These are phyloP conservation scores for Ostrea denselamellosa DNA, from an alignment of 1,140 invertebrate species.

Conservation along the genomic window DNA sequence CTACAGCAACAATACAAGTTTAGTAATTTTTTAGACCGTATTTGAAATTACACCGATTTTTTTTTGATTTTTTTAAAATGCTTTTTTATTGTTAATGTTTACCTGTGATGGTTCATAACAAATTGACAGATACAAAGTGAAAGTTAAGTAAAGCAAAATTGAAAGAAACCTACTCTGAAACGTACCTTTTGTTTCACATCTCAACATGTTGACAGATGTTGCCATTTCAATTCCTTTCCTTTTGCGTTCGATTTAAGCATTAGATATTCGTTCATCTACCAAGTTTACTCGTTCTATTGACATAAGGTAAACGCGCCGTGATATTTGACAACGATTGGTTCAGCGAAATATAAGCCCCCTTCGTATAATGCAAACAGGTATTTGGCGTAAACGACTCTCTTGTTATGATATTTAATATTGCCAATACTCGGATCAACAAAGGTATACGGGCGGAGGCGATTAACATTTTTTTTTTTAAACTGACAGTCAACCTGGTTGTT, in stretches of 20 bases:
- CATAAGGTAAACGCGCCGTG: neutral
- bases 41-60: too few relatives aligned
- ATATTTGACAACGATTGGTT: slow-evolving; percentile 24
- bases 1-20: too few relatives aligned
- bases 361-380: slow-evolving; percentile 17
- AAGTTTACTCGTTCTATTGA: neutral
- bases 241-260: neutral
- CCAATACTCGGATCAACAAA: slow-evolving; percentile 32
- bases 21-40: too few relatives aligned
- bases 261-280: neutral
- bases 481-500: slow-evolving; percentile 2
- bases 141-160: neutral
- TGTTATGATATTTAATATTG: slow-evolving; percentile 37
- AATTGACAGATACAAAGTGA: neutral
- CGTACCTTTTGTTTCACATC: neutral
- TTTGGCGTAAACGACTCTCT: neutral
- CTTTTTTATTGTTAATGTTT: neutral
- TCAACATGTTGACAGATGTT: neutral
- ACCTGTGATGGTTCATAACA: neutral
- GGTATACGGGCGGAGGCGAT: neutral
- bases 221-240: slow-evolving; percentile 3
- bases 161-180: neutral
- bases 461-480: neutral
- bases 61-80: too few relatives aligned
- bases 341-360: slow-evolving; percentile 16